Conservation (phyloP, 2,113 vertebrate species). For the Semnornis frantzii region DNA sequence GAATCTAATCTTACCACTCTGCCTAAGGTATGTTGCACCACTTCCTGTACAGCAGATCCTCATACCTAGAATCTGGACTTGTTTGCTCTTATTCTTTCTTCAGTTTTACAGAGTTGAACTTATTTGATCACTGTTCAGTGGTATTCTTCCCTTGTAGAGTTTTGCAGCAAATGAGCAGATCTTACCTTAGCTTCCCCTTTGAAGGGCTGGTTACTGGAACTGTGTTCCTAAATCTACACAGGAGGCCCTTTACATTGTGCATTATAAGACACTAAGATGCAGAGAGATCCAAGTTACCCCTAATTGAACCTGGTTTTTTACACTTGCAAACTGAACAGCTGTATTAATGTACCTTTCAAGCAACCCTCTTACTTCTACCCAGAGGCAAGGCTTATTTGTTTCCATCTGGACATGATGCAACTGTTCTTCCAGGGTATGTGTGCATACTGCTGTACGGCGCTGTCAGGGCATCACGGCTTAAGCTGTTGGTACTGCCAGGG, state of each 20-base stretch:
- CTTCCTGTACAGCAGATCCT: neutral
- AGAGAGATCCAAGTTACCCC: neutral
- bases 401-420: neutral
- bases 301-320: neutral
- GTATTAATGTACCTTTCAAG: neutral
- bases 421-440: neutral
- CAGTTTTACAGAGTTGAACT: neutral
- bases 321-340: neutral
- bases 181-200: neutral
- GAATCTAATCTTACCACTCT: neutral
- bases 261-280: too few relatives aligned
- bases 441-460: accelerated
- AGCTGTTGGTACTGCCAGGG: neutral
- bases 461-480: neutral
- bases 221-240: neutral
- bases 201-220: neutral
- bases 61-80: neutral
- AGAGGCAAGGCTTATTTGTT: neutral
- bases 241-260: too few relatives aligned
- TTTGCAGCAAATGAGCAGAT: neutral
- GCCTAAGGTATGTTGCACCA: neutral
- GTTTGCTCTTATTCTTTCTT: neutral
- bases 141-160: neutral
- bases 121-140: neutral
- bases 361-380: neutral